Percentiles rank a stretch among this genome's conserved stretches.
phyloP scores from a whole-genome alignment of 2,113 vertebrate genomes.

The Lasiurus cinereus region DNA sequence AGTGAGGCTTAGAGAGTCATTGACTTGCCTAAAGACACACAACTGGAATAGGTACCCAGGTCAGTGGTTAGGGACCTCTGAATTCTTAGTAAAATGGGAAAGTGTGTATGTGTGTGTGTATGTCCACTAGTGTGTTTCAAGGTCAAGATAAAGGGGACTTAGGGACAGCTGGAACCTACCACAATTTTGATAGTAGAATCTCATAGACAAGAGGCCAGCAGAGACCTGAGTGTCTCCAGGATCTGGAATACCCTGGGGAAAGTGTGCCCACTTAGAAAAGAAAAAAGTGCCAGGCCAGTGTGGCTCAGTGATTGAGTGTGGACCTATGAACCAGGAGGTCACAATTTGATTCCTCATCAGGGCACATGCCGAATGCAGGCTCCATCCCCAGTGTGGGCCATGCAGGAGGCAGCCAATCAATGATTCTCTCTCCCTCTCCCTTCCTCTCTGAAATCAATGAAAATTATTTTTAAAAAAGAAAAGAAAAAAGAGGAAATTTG shows the following conservation, averaged over 20 bases:
- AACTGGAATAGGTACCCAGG: background rate
- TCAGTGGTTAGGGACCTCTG: background rate
- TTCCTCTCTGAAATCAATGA: too few relatives aligned
- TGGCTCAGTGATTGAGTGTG: too few relatives aligned
- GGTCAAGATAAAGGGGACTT: conserved; percentile 15
- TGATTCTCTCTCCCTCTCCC: too few relatives aligned
- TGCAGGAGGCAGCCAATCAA: too few relatives aligned
- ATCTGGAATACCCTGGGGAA: conserved; percentile 15
- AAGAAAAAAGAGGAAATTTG: conserved; percentile 15
- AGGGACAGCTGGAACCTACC: background rate
- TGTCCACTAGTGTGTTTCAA: background rate
- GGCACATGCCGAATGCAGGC: too few relatives aligned
- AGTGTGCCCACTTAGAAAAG: background rate
- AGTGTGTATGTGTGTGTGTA: background rate
- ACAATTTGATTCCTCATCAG: too few relatives aligned
- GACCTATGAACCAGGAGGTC: too few relatives aligned
- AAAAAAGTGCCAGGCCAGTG: background rate
- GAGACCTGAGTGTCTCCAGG: background rate
- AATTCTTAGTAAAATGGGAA: conserved; percentile 48
- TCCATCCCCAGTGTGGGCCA: too few relatives aligned
- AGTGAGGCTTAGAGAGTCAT: conserved; percentile 2
- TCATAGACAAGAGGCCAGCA: background rate
- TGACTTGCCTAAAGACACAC: conserved; percentile 42
- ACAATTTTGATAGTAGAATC: background rate
- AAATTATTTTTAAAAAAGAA: too few relatives aligned